Evolutionary conservation across 2,797 vertebrate species (phyloP).

Genomic region (Phataginus tricuspis): DNA sequence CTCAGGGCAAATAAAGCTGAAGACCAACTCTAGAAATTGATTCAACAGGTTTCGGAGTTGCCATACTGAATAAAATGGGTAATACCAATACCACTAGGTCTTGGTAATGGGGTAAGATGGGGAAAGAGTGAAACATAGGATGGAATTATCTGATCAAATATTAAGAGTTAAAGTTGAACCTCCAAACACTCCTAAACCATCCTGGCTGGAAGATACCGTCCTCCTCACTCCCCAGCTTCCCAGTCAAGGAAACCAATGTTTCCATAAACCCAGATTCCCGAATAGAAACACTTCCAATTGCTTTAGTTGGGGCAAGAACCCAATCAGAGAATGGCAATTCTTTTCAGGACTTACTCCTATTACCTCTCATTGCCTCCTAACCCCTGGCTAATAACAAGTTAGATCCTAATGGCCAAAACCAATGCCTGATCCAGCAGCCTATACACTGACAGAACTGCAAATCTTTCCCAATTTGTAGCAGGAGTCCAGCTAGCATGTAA

Average conservation of each 20-base stretch:
- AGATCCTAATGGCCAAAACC: not conserved
- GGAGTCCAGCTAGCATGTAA: not conserved
- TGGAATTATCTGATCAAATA: not conserved
- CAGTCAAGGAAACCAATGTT: not conserved
- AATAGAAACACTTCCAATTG: not conserved
- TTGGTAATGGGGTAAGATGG: not conserved
- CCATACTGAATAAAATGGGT: not conserved
- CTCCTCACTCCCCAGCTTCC: not conserved
- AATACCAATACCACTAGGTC: not conserved
- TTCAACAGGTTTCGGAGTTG: not conserved
- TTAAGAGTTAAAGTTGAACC: not conserved
- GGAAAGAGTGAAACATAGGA: not conserved
- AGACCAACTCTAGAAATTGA: not conserved
- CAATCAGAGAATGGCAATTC: not conserved
- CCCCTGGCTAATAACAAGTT: not conserved
- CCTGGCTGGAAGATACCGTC: not conserved
- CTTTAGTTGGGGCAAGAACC: not conserved
- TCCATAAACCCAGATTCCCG: not conserved
- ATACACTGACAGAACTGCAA: not conserved
- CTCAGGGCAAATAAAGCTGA: not conserved
- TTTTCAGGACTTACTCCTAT: not conserved
- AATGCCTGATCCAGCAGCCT: not conserved
- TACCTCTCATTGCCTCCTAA: not conserved
- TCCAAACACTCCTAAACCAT: not conserved
- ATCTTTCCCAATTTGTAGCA: not conserved